Conservation (phyloP, 2,113 vertebrate genomes). For the Tachysurus fulvidraco region DNA sequence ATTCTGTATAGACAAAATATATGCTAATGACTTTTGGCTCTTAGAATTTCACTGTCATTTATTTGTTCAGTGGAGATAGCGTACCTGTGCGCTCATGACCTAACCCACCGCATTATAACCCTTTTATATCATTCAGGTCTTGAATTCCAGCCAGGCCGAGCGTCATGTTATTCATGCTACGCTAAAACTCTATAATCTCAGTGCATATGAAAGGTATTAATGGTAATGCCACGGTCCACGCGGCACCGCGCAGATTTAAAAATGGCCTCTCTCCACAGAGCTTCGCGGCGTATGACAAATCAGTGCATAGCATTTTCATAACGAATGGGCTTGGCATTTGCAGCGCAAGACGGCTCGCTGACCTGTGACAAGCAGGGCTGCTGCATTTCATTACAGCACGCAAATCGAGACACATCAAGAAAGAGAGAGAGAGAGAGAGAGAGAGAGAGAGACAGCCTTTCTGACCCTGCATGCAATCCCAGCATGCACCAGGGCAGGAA, state of each 20-base stretch:
- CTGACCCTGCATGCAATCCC: conserved; percentile 17
- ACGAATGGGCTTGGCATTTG: conserved; percentile 72
- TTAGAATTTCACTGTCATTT: not conserved
- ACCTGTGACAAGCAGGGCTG: conserved; percentile 57
- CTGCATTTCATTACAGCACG: conserved; percentile 52
- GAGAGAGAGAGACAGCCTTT: conserved; percentile 12
- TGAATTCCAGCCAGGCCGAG: conserved; percentile 15
- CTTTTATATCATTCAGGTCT: conserved; percentile 25
- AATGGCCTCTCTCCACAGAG: conserved; percentile 60
- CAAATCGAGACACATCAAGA: conserved; percentile 26
- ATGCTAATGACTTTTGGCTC: not conserved
- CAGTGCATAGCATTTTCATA: conserved; percentile 73
- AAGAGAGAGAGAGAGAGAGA: not conserved
- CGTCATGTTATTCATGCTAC: not conserved
- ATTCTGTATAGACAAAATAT: not conserved
- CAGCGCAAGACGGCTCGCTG: conserved; percentile 59
- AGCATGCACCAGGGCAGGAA: conserved; percentile 22
- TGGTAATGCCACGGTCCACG: conserved; percentile 53
- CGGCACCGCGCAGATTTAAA: conserved; percentile 59
- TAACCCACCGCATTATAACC: conserved; percentile 4
- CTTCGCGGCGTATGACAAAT: conserved; percentile 71
- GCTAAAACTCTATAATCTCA: conserved; percentile 23
- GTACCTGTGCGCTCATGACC: not conserved
- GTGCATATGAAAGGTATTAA: conserved; percentile 49
- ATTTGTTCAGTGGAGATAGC: not conserved